Evolutionary conservation across 2,113 vertebrate genomes (phyloP).

Genomic region (Camarhynchus parvulus): DNA sequence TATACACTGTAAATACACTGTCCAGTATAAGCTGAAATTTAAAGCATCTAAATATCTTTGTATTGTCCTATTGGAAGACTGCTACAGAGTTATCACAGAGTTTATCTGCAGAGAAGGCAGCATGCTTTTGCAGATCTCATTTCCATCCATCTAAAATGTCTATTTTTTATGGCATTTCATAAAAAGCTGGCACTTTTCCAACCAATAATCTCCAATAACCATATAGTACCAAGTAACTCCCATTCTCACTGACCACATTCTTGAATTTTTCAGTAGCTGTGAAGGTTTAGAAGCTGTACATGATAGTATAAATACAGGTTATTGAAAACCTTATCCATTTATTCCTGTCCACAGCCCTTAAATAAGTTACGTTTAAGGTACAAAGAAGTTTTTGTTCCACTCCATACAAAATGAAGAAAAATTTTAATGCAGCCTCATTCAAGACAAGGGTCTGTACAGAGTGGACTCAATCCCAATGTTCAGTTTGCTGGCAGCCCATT

Average conservation of each 20-base stretch:
- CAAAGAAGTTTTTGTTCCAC: background rate
- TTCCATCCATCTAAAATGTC: background rate
- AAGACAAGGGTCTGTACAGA: background rate
- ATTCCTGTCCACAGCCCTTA: background rate
- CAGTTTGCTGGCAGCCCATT: background rate
- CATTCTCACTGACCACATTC: background rate
- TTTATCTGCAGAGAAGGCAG: background rate
- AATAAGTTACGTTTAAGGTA: background rate
- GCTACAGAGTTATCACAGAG: background rate
- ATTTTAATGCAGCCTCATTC: background rate
- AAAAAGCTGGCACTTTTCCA: background rate
- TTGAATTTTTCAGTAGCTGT: background rate
- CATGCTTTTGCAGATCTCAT: background rate
- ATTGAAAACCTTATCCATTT: background rate
- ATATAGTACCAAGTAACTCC: background rate
- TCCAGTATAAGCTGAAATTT: background rate
- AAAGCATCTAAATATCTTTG: background rate
- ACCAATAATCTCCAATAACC: background rate
- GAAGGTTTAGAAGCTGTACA: background rate
- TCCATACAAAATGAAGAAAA: accelerated
- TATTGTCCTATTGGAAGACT: background rate
- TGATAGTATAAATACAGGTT: background rate
- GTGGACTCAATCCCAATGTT: background rate
- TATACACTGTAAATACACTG: background rate
- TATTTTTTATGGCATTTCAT: conserved; percentile 8